Conservation (phyloP, 2,113 vertebrate species). For the Sander vitreus region DNA sequence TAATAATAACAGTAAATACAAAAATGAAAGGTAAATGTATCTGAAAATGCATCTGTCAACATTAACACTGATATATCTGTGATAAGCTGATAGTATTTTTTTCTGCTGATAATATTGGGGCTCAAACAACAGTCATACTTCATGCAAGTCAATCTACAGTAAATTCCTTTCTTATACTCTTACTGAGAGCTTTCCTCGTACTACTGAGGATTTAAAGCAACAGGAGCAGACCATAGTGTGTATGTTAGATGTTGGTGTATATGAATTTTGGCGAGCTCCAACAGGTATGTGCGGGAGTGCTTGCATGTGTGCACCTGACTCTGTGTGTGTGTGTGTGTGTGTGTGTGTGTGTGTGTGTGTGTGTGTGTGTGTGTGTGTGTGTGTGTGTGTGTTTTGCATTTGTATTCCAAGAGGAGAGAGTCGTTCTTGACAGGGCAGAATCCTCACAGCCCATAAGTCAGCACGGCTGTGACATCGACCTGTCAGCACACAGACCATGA, state of each 20-base stretch:
- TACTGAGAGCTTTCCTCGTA: background rate
- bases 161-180: conserved; percentile 34
- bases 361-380: conserved; percentile 17
- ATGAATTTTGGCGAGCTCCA: conserved; percentile 56
- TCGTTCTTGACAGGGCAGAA: conserved; percentile 69
- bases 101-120: background rate
- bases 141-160: background rate
- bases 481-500: conserved; percentile 84
- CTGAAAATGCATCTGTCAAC: background rate
- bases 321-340: conserved; percentile 17
- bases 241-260: conserved; percentile 31
- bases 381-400: conserved; percentile 31
- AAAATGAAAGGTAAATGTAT: no score
- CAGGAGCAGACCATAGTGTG: conserved; percentile 8
- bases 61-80: background rate
- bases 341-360: conserved; percentile 32
- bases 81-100: conserved; percentile 1
- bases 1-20: no score
- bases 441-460: conserved; percentile 95
- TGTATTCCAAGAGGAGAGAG: conserved; percentile 59
- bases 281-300: conserved; percentile 61
- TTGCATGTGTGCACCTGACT: conserved; percentile 38
- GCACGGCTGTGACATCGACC: conserved; percentile 86
- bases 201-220: conserved; percentile 29
- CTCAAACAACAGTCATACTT: conserved; percentile 7